Evolutionary conservation across 2,888 invertebrate genomes (phyloP).

Genomic region (Uropetala carovei): DNA sequence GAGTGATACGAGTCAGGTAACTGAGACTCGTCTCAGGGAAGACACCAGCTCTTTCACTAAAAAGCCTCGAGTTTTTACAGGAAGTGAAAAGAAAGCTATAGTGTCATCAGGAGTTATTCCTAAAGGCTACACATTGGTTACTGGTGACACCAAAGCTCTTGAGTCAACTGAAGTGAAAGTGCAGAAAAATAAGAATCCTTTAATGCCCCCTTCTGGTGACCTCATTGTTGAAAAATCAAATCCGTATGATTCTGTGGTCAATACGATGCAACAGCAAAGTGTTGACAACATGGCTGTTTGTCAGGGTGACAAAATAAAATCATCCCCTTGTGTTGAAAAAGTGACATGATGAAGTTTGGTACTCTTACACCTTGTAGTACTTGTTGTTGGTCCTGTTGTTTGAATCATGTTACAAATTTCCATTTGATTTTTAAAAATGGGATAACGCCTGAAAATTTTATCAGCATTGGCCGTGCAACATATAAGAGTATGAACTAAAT

Average conservation of each 20-base stretch:
- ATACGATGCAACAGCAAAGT: background rate
- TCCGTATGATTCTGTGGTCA: background rate
- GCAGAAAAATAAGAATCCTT: background rate
- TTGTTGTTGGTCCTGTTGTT: conserved; percentile 52
- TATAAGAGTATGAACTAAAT: background rate
- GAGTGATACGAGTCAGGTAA: background rate
- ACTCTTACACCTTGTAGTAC: conserved; percentile 13
- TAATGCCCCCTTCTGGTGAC: background rate
- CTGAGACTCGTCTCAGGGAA: background rate
- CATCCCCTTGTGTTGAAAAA: conserved; percentile 15
- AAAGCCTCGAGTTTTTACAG: background rate
- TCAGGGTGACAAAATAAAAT: conserved; percentile 27
- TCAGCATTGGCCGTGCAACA: conserved; percentile 31
- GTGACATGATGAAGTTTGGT: conserved; percentile 51
- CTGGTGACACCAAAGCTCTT: background rate
- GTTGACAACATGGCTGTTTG: background rate
- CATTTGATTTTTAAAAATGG: conserved; percentile 37
- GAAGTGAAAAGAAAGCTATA: background rate
- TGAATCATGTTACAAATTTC: conserved; percentile 8
- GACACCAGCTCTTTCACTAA: background rate
- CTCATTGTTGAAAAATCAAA: conserved; percentile 26
- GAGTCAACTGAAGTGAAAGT: background rate
- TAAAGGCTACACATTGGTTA: background rate
- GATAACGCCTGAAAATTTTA: background rate
- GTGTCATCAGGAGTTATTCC: background rate